These are phyloP conservation scores for Caenorhabditis tropicalis DNA, from an alignment of 1,140 invertebrate genomes.

Conservation along the genomic window DNA sequence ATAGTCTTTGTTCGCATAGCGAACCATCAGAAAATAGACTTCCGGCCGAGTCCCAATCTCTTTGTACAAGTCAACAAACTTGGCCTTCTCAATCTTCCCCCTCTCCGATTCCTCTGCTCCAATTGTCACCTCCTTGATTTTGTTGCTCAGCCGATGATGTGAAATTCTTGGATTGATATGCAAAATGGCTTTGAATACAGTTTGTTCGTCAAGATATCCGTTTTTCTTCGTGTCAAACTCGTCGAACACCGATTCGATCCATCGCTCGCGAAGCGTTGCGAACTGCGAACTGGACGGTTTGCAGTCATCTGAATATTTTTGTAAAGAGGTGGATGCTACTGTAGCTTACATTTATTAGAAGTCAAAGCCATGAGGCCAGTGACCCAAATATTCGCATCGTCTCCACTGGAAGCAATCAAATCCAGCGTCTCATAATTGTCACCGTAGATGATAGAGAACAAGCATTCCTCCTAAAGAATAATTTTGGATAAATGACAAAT, in stretches of 20 bases:
- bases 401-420: conserved; percentile 76
- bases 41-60: conserved; percentile 78
- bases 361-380: conserved; percentile 70
- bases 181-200: conserved; percentile 75
- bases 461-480: conserved; percentile 75
- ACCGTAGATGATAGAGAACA: conserved; percentile 78
- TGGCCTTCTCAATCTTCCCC: conserved; percentile 75
- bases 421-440: conserved; percentile 77
- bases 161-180: conserved; percentile 75
- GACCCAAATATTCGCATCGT: conserved; percentile 79
- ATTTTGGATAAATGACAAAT: not conserved
- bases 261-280: conserved; percentile 57
- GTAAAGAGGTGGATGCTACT: no score
- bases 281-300: conserved; percentile 47
- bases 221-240: conserved; percentile 74
- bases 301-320: conserved; percentile 45
- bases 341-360: conserved; percentile 59
- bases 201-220: conserved; percentile 75
- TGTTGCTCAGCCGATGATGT: conserved; percentile 75
- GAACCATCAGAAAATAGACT: conserved; percentile 78
- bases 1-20: conserved; percentile 79
- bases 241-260: conserved; percentile 74
- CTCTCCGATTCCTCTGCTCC: conserved; percentile 73
- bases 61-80: conserved; percentile 78
- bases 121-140: conserved; percentile 73